Evolutionary conservation across 2,888 invertebrate species (phyloP).

Genomic region (Hoplodrina ambigua): DNA sequence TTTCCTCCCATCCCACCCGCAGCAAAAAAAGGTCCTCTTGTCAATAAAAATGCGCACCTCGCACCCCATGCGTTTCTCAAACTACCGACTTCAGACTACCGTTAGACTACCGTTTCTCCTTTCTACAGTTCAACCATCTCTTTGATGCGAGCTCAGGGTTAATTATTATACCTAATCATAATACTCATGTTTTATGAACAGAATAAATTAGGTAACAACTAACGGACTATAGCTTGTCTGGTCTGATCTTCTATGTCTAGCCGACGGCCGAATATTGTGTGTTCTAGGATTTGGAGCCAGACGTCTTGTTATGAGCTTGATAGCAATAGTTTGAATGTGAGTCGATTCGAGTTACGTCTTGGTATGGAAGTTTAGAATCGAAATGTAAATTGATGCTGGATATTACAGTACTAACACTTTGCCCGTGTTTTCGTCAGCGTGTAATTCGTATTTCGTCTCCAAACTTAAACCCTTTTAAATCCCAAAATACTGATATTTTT

Average conservation of each 20-base stretch:
- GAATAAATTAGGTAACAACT: conserved; percentile 15
- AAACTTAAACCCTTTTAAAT: too few species aligned
- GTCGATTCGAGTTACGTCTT: not conserved
- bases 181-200: conserved; percentile 38
- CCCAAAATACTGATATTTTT: too few species aligned
- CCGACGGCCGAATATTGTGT: not conserved
- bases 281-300: not conserved
- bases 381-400: not conserved
- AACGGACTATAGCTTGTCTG: not conserved
- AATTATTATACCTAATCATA: conserved; percentile 40
- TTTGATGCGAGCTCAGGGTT: conserved; percentile 35
- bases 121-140: conserved; percentile 10
- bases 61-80: too few species aligned
- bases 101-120: conserved; percentile 16
- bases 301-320: not conserved
- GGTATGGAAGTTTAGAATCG: not conserved
- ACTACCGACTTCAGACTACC: too few species aligned
- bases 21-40: too few species aligned
- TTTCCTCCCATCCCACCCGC: too few species aligned
- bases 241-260: conserved; percentile 3
- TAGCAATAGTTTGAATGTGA: not conserved
- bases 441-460: too few species aligned
- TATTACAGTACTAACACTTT: too few species aligned
- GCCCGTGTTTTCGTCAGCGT: too few species aligned
- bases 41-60: too few species aligned